phyloP scores from a whole-genome alignment of 2,888 invertebrate species.

The Eristalinus sepulchralis region DNA sequence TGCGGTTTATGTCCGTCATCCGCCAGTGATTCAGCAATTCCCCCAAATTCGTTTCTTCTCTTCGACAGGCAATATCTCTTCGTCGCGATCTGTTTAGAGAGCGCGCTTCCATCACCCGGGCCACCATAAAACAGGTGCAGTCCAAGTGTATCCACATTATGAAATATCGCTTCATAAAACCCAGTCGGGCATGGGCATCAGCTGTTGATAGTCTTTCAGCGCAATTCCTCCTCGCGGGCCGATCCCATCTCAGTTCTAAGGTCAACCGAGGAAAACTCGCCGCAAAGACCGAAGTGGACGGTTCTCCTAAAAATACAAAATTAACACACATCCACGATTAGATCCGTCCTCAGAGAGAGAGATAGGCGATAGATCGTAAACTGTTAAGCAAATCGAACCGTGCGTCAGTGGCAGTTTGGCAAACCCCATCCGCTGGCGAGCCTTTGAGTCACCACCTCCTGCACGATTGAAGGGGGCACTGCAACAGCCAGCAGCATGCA shows the following conservation, averaged over 20 bases:
- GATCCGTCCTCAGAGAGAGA: background rate
- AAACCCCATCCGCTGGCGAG: slow-evolving; percentile 4
- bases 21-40: background rate
- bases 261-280: background rate
- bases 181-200: slow-evolving; percentile 5
- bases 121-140: slow-evolving; percentile 26
- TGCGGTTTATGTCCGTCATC: background rate
- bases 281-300: background rate
- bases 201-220: background rate
- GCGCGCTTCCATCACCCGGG: background rate
- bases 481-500: background rate
- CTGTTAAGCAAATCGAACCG: background rate
- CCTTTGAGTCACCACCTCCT: slow-evolving; percentile 45
- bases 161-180: slow-evolving; percentile 14
- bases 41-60: background rate
- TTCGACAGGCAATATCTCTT: background rate
- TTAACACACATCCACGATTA: background rate
- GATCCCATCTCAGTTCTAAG: background rate
- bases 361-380: background rate
- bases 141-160: slow-evolving; percentile 7
- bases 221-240: background rate
- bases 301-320: background rate
- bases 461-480: slow-evolving; percentile 12
- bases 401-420: background rate
- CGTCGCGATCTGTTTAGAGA: slow-evolving; percentile 4